Evolutionary conservation across 2,888 invertebrate genomes (phyloP).

Genomic region (Oeneis ivallda): DNA sequence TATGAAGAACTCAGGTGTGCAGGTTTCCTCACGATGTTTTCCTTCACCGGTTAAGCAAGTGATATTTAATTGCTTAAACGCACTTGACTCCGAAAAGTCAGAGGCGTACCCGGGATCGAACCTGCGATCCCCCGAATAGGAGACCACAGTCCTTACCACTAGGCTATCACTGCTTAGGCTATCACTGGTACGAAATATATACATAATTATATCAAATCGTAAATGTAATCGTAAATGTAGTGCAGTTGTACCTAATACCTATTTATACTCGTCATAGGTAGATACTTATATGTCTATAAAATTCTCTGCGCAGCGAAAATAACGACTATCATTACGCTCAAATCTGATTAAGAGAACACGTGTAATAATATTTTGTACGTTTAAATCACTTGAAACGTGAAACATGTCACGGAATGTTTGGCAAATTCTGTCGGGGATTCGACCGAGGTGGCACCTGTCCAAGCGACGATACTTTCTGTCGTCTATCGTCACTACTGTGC

Average conservation of each 20-base stretch:
- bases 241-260: no score
- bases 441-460: constrained; percentile 18
- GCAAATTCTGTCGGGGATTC: constrained; percentile 16
- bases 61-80: no score
- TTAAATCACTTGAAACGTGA: constrained; percentile 55
- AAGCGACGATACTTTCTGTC: constrained; percentile 19
- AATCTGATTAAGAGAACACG: constrained; percentile 61
- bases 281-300: background rate
- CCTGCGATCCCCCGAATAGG: no score
- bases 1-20: no score
- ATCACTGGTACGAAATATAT: no score
- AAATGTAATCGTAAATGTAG: background rate
- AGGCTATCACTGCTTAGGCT: no score
- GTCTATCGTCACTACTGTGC: constrained; percentile 18
- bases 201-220: background rate
- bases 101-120: no score
- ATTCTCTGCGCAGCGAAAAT: constrained; percentile 7
- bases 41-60: no score
- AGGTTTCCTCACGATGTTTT: no score
- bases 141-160: no score
- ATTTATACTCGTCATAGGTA: constrained; percentile 11
- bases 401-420: constrained; percentile 50
- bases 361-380: constrained; percentile 46
- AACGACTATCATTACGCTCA: constrained; percentile 40
- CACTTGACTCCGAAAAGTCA: no score